Base-by-base conservation (phyloP, 1,140 invertebrate species). In the Scaptomyza montana region DNA sequence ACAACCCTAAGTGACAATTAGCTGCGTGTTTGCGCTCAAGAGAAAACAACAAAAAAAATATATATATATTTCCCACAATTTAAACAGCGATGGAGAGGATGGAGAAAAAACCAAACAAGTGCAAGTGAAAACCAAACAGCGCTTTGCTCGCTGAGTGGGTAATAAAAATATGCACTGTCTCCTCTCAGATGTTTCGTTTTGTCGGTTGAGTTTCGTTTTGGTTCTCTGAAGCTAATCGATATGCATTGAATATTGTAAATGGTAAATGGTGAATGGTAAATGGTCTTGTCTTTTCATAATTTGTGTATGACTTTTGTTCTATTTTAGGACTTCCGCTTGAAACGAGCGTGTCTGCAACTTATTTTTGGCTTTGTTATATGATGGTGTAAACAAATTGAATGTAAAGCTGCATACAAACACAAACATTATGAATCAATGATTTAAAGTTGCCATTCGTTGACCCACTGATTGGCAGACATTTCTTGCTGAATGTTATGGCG, bases 1-100 rank as follows among this genome's bases (percentile, higher is more conserved):
- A 43, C 72, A 66, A 60, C 73, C 74, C 68, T 70, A 68, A 70
- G 65, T 61, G 80, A 76, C 80, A 82, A 62, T 78, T 76, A 68
- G 78, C 78, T 75, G 57, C 66, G 21, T 47, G 28, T 59, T 21
- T 65, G 57, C 39, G 28, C 41, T 50, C 65, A 36, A 36, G 33
- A 51, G 60, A 77, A 64, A 49, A 5, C 5, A 5, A 33, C 0
- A 33, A 7, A 33, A 33, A 33, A 6, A 7, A 33, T 0, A 7
- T 0, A 33, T 0, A 33, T 6, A 33, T 49, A 46, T 68, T 82
- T 82, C 80, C 72, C 80, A 82, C 66, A 75, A 50, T 43, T 60
- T 25, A 50, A 21, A 50, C 10, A 43, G 10, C 7, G 13, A n/a
- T 6, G 25, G 19, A 57, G 41, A 43, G 39, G 6, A 33, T 6